phyloP scores from a whole-genome alignment of 2,888 invertebrate genomes.

The Coremacera marginata region DNA sequence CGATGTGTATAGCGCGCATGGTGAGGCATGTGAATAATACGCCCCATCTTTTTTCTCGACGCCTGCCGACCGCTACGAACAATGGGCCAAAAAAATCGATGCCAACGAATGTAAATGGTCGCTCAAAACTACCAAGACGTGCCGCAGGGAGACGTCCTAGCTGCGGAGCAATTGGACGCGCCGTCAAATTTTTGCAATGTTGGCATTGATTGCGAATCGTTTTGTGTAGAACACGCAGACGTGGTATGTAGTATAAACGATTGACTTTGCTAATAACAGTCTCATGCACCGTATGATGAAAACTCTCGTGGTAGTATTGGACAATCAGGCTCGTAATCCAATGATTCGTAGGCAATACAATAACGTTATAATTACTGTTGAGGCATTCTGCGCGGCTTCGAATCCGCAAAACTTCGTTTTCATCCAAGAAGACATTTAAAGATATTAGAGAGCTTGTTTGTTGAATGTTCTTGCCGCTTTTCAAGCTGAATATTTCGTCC shows the following conservation, averaged over 20 bases:
- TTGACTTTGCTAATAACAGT: no score
- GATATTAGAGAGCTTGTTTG: slow-evolving; percentile 29
- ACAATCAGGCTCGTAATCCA: slow-evolving; percentile 15
- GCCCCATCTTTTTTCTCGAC: slow-evolving; percentile 41
- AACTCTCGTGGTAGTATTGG: slow-evolving; percentile 31
- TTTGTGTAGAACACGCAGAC: no score
- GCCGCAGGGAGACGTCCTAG: slow-evolving; percentile 41
- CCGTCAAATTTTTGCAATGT: not conserved
- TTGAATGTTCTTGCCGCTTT: slow-evolving; percentile 31
- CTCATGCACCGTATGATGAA: no score
- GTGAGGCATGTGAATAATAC: slow-evolving; percentile 44
- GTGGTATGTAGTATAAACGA: no score
- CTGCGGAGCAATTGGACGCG: slow-evolving; percentile 38
- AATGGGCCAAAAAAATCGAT: slow-evolving; percentile 46
- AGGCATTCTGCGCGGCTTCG: not conserved
- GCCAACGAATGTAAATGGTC: no score
- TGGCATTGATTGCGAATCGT: no score
- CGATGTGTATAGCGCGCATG: slow-evolving; percentile 43
- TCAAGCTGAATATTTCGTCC: slow-evolving; percentile 22
- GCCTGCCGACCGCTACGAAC: slow-evolving; percentile 23
- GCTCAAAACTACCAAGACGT: slow-evolving; percentile 38
- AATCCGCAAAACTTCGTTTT: slow-evolving; percentile 18
- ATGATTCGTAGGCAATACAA: slow-evolving; percentile 7
- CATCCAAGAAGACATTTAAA: not conserved
- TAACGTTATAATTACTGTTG: not conserved